A percentile compares a stretch with the other conserved stretches of the same genome.
Evolutionary conservation across 2,113 vertebrate genomes (phyloP).

Genomic region (Siphamia tubifer): DNA sequence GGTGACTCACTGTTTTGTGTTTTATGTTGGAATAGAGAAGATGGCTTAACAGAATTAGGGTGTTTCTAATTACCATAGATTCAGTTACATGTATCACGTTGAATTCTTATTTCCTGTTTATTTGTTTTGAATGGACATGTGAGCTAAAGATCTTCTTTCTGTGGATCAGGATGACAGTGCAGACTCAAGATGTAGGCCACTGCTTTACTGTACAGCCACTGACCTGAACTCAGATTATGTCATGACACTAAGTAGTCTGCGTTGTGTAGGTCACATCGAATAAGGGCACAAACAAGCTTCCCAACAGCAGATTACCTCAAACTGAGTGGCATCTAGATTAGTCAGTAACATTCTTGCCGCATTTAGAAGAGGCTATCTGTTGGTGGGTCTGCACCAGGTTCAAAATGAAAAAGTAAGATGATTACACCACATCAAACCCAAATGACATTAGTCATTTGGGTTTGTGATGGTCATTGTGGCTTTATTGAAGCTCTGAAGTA

Average conservation of each 20-base stretch:
- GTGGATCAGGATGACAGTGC: background rate
- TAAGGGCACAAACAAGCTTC: background rate
- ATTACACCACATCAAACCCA: too few relatives aligned
- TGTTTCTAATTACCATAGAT: too few relatives aligned
- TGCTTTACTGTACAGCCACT: background rate
- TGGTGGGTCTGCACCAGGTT: too few relatives aligned
- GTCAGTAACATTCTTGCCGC: background rate
- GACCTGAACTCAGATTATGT: conserved; percentile 1
- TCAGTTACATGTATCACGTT: too few relatives aligned
- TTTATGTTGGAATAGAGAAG: background rate
- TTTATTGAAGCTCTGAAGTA: too few relatives aligned
- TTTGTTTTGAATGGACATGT: background rate
- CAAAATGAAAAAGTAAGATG: too few relatives aligned
- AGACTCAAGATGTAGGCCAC: background rate
- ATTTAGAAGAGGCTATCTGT: background rate
- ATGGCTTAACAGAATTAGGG: background rate
- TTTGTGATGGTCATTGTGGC: too few relatives aligned
- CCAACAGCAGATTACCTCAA: background rate
- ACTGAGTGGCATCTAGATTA: background rate
- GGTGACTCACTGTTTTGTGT: background rate
- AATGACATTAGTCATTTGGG: too few relatives aligned
- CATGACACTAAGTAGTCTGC: conserved; percentile 4
- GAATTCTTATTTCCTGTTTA: background rate
- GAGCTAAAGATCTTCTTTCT: background rate
- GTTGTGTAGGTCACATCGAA: background rate